phyloP scores from a whole-genome alignment of 1,140 invertebrate genomes.

The Apis mellifera region DNA sequence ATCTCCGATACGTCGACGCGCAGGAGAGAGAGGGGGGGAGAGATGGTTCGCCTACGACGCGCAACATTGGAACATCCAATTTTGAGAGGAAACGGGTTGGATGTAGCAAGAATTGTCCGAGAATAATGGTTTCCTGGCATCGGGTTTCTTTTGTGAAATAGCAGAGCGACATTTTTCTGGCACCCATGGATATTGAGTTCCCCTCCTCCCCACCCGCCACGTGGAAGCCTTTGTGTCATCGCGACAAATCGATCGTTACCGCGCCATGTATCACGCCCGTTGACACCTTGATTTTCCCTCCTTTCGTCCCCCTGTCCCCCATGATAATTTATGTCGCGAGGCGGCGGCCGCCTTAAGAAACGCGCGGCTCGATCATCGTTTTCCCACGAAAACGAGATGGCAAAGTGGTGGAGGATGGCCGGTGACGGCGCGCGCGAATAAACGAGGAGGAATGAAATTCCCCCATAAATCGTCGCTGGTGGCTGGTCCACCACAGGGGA shows the following conservation, averaged over 20 bases:
- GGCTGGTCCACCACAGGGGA: conserved; percentile 21
- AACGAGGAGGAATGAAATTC: conserved; percentile 47
- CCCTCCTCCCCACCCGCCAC: not conserved
- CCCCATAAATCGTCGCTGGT: conserved; percentile 50
- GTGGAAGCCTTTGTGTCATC: conserved; percentile 32
- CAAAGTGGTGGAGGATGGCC: not conserved
- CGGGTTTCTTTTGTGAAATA: conserved; percentile 59
- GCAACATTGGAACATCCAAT: conserved; percentile 45
- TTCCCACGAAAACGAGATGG: not conserved
- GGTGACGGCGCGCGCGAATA: not conserved
- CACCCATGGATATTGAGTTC: conserved; percentile 45
- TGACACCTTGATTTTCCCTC: conserved; percentile 44
- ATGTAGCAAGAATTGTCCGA: conserved; percentile 52
- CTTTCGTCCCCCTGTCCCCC: too few relatives aligned
- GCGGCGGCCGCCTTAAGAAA: not conserved
- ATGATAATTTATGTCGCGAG: conserved; percentile 23
- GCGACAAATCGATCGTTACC: conserved; percentile 47
- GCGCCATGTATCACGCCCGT: conserved; percentile 38
- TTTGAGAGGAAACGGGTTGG: conserved; percentile 41
- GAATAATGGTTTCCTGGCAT: conserved; percentile 48
- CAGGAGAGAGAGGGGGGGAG: too few relatives aligned
- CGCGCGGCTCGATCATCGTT: not conserved
- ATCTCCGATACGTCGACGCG: conserved; percentile 42
- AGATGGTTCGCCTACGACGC: not conserved
- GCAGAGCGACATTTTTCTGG: conserved; percentile 59